Conservation (phyloP, 2,113 vertebrate genomes). For the Lophura nycthemera region DNA sequence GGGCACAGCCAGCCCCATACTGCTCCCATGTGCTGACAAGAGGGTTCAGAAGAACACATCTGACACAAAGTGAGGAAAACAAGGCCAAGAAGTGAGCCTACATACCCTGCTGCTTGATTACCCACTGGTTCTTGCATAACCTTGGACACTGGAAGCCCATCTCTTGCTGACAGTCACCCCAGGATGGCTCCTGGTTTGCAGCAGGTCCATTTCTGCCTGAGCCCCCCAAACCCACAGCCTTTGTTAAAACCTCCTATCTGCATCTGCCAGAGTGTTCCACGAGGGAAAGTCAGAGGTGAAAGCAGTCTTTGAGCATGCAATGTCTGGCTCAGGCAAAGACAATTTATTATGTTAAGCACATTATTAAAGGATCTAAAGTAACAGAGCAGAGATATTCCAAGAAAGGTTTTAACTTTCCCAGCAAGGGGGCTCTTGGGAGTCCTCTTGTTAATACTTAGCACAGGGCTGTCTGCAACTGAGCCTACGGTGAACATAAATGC, state of each 20-base stretch:
- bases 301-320: background rate
- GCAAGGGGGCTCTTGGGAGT: slow-evolving; percentile 49
- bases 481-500: background rate
- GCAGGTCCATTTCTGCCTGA: background rate
- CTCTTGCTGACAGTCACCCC: background rate
- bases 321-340: background rate
- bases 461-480: slow-evolving; percentile 14
- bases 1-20: background rate
- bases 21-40: fast-evolving
- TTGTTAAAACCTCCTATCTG: background rate
- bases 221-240: background rate
- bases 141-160: background rate
- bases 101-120: fast-evolving
- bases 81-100: background rate
- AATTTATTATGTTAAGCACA: slow-evolving; percentile 59
- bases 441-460: slow-evolving; percentile 33
- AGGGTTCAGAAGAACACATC: background rate
- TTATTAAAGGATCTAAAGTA: slow-evolving; percentile 54
- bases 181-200: background rate
- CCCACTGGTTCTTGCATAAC: background rate
- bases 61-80: background rate
- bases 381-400: slow-evolving; percentile 28
- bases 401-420: slow-evolving; percentile 39
- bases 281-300: background rate
- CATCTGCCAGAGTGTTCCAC: background rate